Percentiles rank a stretch among this genome's conserved stretches.
Evolutionary conservation across 1,140 invertebrate genomes (phyloP).

Genomic region (Trinorchestia longiramus): DNA sequence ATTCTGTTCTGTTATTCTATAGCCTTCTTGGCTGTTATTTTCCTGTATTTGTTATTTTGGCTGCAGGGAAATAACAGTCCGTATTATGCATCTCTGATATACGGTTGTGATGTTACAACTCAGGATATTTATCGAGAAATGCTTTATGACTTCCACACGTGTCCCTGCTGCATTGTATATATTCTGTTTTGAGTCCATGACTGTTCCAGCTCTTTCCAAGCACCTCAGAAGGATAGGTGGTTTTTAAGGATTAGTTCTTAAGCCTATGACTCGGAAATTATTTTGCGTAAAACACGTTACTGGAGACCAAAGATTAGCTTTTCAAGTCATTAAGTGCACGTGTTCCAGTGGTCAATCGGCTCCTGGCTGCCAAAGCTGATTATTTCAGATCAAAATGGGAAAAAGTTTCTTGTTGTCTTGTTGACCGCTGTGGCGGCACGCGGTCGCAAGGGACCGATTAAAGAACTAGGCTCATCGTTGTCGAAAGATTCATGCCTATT

Average conservation of each 20-base stretch:
- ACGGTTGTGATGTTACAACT: too few relatives aligned
- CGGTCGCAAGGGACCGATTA: background rate
- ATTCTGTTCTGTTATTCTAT: too few relatives aligned
- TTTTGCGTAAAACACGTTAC: background rate
- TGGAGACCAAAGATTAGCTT: background rate
- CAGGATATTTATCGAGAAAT: too few relatives aligned
- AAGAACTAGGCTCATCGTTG: background rate
- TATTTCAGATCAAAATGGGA: background rate
- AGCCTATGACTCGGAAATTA: background rate
- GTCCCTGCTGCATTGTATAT: background rate
- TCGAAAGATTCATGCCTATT: background rate
- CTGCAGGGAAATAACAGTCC: too few relatives aligned
- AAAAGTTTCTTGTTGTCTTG: background rate
- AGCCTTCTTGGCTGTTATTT: too few relatives aligned
- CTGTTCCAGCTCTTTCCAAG: background rate
- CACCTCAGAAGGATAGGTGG: background rate
- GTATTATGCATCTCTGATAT: too few relatives aligned
- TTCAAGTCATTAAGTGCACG: background rate
- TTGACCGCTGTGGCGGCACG: background rate
- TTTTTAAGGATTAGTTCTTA: background rate
- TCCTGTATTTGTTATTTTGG: too few relatives aligned
- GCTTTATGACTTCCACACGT: background rate
- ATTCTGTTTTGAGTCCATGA: background rate
- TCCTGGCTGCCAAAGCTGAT: background rate
- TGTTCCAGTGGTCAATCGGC: background rate